Base-by-base conservation (phyloP, 1,140 invertebrate genomes). In the Galendromus occidentalis region DNA sequence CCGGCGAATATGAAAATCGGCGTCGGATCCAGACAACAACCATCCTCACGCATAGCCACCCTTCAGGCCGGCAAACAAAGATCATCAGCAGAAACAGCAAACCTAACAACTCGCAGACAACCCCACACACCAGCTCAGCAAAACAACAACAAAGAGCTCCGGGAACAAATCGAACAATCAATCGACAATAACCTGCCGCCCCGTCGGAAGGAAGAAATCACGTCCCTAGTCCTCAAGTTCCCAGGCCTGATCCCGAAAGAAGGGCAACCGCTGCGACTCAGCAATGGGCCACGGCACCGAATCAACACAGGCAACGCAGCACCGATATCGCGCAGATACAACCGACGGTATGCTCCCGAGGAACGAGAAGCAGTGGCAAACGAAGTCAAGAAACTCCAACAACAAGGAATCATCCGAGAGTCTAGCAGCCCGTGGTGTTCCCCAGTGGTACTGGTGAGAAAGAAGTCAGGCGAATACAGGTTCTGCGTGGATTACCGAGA, bases 401-500 rank as follows among this genome's bases (percentile, higher is more conserved):
- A 42, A 1, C 4, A 44, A n/a, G 20, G 55, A 22, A 1, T 70
- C 2, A 66, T 70, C 1, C 0, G 22, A 12, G 17, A 29, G n/a
- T 69, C 67, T 1, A 41, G 25, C 12, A 65, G 5, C 1, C 47
- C 65, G 7, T 69, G 64, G 65, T 14, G 42, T 14, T 30, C 18
- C 20, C 69, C 68, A 0, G 65, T 71, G 1, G 51, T 69, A 7
- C 55, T 71, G 7, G 55, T 69, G 18, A 69, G 65, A n/a, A 70
- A 70, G 64, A 76, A 75, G 65, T 71, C 80, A 72, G 72, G 76
- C 44, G 66, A 72, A 42, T 42, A 71, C 29, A 69, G 75, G 66
- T 67, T 79, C 67, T 78, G 74, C 68, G 67, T 80, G 0, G 78
- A 82, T 70, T 82, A 73, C 68, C 44, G 79, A 18, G 44, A 66